Evolutionary conservation across 2,888 invertebrate genomes (phyloP).

Genomic region (Polietes domitor): DNA sequence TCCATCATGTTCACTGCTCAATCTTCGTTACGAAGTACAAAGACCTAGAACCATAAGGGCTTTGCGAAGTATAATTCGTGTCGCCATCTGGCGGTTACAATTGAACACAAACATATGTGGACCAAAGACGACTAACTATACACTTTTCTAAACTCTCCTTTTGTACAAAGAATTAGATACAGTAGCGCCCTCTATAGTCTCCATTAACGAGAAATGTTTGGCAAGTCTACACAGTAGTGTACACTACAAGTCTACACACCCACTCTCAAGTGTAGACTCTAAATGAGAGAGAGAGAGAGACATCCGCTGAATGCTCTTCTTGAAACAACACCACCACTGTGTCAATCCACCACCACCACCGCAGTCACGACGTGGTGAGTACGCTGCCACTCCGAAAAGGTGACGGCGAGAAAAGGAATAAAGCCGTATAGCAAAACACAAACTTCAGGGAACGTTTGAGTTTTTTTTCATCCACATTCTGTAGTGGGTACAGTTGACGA

Average conservation of each 20-base stretch:
- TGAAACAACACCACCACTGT: constrained; percentile 6
- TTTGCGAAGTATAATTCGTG: too few species aligned
- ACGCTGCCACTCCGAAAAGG: constrained; percentile 53
- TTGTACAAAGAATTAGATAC: too few species aligned
- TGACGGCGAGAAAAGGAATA: constrained; percentile 72
- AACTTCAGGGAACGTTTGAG: constrained; percentile 62
- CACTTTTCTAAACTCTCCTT: too few species aligned
- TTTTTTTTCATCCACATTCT: constrained; percentile 53
- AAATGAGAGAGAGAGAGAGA: background rate
- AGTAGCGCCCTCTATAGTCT: too few species aligned
- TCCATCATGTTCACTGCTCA: too few species aligned
- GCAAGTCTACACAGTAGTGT: too few species aligned
- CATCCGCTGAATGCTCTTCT: background rate
- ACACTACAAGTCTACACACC: background rate
- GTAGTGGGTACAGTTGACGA: constrained; percentile 76
- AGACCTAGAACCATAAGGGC: too few species aligned
- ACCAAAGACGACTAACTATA: too few species aligned
- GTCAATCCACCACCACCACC: background rate
- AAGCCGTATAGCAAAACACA: constrained; percentile 73
- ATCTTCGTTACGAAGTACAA: too few species aligned
- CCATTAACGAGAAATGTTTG: too few species aligned
- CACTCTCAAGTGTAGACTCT: background rate
- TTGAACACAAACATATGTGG: too few species aligned
- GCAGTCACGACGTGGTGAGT: constrained; percentile 12
- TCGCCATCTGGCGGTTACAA: background rate